phyloP scores from a whole-genome alignment of 2,113 vertebrate species.

The Eudorcas thomsonii region DNA sequence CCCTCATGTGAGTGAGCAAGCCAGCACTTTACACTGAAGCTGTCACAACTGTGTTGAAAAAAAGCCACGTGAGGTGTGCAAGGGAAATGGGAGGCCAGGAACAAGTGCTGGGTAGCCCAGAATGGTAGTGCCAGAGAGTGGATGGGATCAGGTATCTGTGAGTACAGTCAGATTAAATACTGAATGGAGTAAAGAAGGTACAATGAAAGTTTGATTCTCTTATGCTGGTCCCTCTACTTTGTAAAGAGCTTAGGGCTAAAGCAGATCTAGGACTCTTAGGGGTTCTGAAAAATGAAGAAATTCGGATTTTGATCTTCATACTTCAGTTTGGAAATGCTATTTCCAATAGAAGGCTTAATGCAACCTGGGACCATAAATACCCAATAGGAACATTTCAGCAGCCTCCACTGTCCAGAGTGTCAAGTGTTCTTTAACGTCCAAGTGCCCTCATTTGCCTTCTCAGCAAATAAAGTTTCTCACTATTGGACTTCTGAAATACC shows the following conservation, averaged over 20 bases:
- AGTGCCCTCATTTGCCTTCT: slow-evolving; percentile 6
- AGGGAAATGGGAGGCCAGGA: neutral
- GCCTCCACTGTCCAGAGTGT: neutral
- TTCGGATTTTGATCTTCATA: neutral
- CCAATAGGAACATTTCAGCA: neutral
- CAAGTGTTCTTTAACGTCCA: neutral
- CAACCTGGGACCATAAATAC: neutral
- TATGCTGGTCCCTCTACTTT: neutral
- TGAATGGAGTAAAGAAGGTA: neutral
- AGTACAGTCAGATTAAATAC: neutral
- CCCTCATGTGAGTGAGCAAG: neutral
- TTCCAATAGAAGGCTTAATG: neutral
- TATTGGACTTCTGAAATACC: slow-evolving; percentile 29
- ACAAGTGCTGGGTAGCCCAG: neutral
- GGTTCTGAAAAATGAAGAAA: neutral
- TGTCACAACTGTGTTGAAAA: neutral
- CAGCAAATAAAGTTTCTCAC: slow-evolving; percentile 48
- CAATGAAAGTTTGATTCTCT: neutral
- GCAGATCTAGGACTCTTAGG: neutral
- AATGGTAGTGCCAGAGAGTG: neutral
- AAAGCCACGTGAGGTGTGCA: neutral
- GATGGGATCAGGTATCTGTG: fast-evolving
- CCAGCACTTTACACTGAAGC: neutral
- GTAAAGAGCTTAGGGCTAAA: neutral
- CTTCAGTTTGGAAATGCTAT: neutral